Evolutionary conservation across 2,888 invertebrate genomes (phyloP), one percentile per base, ranked within the genome.

Genomic region (Alloplasta piceator): DNA sequence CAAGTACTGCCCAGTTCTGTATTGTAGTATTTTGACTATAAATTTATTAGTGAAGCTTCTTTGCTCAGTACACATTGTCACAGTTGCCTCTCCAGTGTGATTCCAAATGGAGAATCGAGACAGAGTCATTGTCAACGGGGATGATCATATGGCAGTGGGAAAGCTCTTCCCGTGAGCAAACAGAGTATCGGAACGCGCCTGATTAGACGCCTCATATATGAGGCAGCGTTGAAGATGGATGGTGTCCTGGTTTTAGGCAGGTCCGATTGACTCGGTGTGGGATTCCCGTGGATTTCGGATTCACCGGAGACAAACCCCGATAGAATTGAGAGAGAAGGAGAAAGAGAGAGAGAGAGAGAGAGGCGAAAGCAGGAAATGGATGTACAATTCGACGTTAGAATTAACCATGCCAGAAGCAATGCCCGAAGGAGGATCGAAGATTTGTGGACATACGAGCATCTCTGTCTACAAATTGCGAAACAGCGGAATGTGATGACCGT

Each of bases 81-180:
- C 3, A n/a, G n/a, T n/a, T n/a, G n/a, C n/a, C n/a, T n/a, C n/a
- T n/a, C n/a, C n/a, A n/a, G n/a, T n/a, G n/a, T n/a, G 7, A 41
- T 41, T 41, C 41, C 5, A 7, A 6, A 41, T 7, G 7, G 41
- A 4, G 12, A 16, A 36, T 12, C 55, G 66, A 81, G 81, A 83
- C 77, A 63, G 61, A 77, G 74, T 79, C 72, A 80, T 84, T 85
- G 86, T 90, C 86, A 86, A 82, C 83, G 83, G 67, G 82, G n/a
- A 66, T 52, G 66, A 78, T 67, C 56, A 74, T 26, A 26, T 73
- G 36, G 14, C 46, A 16, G 36, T 46, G 46, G 26, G 26, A 41
- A 55, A 43, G 26, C 55, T 68, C 9, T 26, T n/a, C 7, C n/a
- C 12, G 9, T 43, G 10, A 60, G 46, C 12, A 60, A 12, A 50